These are phyloP conservation scores for Lasioglossum albipes DNA, from an alignment of 1,140 invertebrate species.

Conservation along the genomic window DNA sequence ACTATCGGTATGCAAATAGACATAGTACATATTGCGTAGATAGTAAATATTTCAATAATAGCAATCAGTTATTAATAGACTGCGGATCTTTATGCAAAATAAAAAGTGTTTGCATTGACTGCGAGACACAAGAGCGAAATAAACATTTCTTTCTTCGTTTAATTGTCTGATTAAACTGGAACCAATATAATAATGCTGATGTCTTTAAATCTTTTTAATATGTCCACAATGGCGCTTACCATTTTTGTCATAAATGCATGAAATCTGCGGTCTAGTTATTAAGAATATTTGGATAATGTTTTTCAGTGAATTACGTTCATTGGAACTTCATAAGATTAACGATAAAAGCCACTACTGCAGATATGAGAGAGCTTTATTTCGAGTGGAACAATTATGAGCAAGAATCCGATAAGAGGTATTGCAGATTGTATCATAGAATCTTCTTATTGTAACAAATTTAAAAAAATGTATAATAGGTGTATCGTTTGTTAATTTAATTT, in stretches of 20 bases:
- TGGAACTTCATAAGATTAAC: constrained; percentile 57
- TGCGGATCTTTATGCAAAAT: too few species aligned
- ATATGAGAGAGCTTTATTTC: constrained; percentile 41
- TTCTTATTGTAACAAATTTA: too few species aligned
- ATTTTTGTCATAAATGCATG: too few species aligned
- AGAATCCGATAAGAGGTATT: not conserved
- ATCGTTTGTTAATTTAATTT: too few species aligned
- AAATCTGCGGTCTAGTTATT: not conserved
- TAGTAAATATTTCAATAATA: not conserved
- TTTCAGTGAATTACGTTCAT: constrained; percentile 63
- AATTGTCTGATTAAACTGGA: too few species aligned
- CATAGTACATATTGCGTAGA: not conserved
- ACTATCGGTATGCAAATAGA: constrained; percentile 34
- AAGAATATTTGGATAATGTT: not conserved
- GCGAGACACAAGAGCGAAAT: too few species aligned
- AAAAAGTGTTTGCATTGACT: too few species aligned
- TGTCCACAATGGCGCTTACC: too few species aligned
- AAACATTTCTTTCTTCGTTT: too few species aligned
- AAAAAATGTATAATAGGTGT: too few species aligned
- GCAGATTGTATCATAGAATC: not conserved
- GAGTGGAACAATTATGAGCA: not conserved
- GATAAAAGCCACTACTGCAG: constrained; percentile 44
- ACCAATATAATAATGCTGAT: too few species aligned
- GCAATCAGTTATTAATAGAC: not conserved
- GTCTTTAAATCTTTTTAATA: too few species aligned